Conservation (phyloP, 2,113 vertebrate species). For the Scartelaos histophorus region DNA sequence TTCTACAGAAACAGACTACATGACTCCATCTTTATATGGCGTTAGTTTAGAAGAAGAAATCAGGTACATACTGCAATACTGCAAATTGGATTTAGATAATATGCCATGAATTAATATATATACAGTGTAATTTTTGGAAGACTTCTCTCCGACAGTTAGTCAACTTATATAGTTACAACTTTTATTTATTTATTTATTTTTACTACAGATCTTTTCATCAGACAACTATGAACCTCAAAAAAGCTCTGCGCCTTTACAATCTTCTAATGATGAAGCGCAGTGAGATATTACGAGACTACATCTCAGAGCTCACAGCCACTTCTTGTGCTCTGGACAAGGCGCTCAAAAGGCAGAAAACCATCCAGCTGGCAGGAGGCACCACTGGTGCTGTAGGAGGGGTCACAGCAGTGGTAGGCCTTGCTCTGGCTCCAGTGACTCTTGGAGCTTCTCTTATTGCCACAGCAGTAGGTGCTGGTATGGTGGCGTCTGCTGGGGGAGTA, state of each 20-base stretch:
- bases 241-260: conserved; percentile 55
- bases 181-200: too few species aligned
- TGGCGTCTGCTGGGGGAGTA: conserved; percentile 64
- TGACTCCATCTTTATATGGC: conserved; percentile 32
- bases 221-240: conserved; percentile 40
- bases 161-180: background rate
- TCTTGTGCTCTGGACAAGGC: conserved; percentile 55
- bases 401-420: conserved; percentile 61
- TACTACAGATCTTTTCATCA: conserved; percentile 49
- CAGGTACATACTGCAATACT: conserved; percentile 48
- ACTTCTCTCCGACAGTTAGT: background rate
- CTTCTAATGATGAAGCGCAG: conserved; percentile 53
- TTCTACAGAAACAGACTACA: conserved; percentile 34
- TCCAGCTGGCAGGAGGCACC: conserved; percentile 62
- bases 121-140: background rate
- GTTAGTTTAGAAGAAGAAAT: conserved; percentile 54
- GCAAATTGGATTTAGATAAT: background rate
- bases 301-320: conserved; percentile 53
- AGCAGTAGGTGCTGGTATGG: conserved; percentile 65
- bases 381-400: conserved; percentile 67
- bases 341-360: conserved; percentile 55
- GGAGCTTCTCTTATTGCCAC: conserved; percentile 65
- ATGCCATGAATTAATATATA: background rate
- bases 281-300: conserved; percentile 32
- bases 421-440: conserved; percentile 67